phyloP scores from a whole-genome alignment of 1,140 invertebrate genomes.

The Neodiprion virginianus region DNA sequence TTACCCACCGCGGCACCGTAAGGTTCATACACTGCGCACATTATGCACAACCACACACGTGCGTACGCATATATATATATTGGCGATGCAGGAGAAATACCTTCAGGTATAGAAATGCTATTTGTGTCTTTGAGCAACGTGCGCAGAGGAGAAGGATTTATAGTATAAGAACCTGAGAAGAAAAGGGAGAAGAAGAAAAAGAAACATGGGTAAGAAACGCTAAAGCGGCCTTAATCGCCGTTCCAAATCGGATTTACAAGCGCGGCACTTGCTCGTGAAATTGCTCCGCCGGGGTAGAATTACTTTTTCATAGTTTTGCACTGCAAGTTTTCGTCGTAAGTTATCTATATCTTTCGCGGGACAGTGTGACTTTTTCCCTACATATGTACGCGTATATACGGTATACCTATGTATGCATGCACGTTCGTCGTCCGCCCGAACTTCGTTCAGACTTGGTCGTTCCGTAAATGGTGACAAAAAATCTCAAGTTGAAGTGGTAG shows the following conservation, averaged over 20 bases:
- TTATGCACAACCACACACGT: too few relatives aligned
- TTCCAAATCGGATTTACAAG: slow-evolving; percentile 5
- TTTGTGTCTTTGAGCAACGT: too few relatives aligned
- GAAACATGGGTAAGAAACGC: not conserved
- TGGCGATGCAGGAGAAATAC: too few relatives aligned
- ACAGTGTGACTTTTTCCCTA: not conserved
- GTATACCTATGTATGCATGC: too few relatives aligned
- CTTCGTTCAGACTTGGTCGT: slow-evolving; percentile 5
- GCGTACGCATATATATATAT: too few relatives aligned
- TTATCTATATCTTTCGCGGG: not conserved
- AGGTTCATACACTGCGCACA: too few relatives aligned
- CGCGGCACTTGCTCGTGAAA: slow-evolving; percentile 3
- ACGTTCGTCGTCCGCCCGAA: not conserved
- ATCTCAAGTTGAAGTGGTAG: not conserved
- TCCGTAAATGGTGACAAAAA: not conserved
- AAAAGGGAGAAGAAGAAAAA: not conserved
- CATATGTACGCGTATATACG: not conserved
- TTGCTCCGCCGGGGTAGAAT: not conserved
- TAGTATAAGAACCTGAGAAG: not conserved
- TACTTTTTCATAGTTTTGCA: slow-evolving; percentile 5
- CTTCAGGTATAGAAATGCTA: too few relatives aligned
- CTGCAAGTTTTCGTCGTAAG: not conserved
- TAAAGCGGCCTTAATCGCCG: not conserved
- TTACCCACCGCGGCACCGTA: not conserved
- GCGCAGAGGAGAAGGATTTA: too few relatives aligned